Evolutionary conservation across 2,888 invertebrate species (phyloP), one percentile per base, ranked within the genome.

Genomic region (Pachymerium ferrugineum): DNA sequence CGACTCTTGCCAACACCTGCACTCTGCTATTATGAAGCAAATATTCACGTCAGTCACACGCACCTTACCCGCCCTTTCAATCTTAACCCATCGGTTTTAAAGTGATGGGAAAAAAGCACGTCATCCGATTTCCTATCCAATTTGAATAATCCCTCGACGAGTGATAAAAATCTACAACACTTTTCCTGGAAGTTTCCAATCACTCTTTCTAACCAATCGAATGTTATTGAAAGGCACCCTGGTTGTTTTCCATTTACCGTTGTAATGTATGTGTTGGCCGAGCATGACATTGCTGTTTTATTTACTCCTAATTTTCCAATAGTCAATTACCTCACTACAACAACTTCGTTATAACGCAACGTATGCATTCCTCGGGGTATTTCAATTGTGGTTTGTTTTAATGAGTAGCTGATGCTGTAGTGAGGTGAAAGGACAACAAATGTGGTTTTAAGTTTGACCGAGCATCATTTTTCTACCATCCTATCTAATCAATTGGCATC

Each of bases 301-400:
- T 47, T 47, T 47, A 47, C 47, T 47, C 22, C 47, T 47, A 47
- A 47, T 47, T 47, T 10, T 47, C 47, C 47, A 47, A 47, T 47
- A 47, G 47, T 47, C 47, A 47, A 47, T 47, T 47, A 47, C 47
- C 47, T 19, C 16, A 22, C 10, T 47, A 47, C 8, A 47, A 47
- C 16, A 22, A 47, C 16, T 19, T 47, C 47, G 47, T 22, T 47
- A 16, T 47, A 47, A 16, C 47, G 47, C 47, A 47, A 47, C 16
- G 47, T 22, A 16, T 22, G 47, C 47, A 3, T 22, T 47, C 47
- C 47, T 47, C 22, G 22, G 47, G 22, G 47, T 47, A 47, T 47
- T 47, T 22, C 47, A 47, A 47, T 47, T 47, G 47, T 47, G 47
- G 47, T 47, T 47, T 47, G 47, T 47, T 47, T 47, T 47, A 47